Conservation (phyloP, 2,888 invertebrate genomes). For the Xanthostigma xanthostigma region DNA sequence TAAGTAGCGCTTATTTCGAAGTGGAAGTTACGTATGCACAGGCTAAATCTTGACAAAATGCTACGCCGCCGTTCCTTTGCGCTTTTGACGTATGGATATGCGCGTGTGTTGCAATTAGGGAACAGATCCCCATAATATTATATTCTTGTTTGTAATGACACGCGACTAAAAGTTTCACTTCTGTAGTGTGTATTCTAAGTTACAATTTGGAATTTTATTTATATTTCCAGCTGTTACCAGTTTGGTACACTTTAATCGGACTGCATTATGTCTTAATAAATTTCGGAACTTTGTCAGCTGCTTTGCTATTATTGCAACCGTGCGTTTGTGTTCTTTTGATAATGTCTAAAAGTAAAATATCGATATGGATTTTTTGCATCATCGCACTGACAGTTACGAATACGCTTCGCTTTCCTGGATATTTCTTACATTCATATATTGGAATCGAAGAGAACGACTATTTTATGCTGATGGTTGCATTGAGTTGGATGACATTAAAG, state of each 20-base stretch:
- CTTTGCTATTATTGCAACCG: constrained; percentile 39
- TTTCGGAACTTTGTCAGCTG: constrained; percentile 33
- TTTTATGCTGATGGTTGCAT: constrained; percentile 36
- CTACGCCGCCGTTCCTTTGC: not conserved
- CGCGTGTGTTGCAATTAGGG: too few species aligned
- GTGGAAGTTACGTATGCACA: constrained; percentile 1
- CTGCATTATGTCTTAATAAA: constrained; percentile 30
- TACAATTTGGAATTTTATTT: too few species aligned
- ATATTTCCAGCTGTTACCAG: constrained; percentile 25
- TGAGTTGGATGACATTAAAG: constrained; percentile 59
- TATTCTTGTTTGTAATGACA: too few species aligned
- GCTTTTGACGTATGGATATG: too few species aligned
- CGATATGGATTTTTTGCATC: constrained; percentile 41
- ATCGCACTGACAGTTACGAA: constrained; percentile 34
- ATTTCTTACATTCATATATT: not conserved
- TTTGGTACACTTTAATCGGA: constrained; percentile 39
- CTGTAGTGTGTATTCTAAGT: too few species aligned
- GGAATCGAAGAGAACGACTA: constrained; percentile 28
- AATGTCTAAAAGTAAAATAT: constrained; percentile 29
- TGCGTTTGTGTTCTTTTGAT: constrained; percentile 35
- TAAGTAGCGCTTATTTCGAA: too few species aligned
- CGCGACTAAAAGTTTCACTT: too few species aligned
- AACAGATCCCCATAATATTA: too few species aligned
- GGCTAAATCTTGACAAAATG: constrained; percentile 4
- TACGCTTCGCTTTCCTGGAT: constrained; percentile 24